Conservation (phyloP, 2,113 vertebrate genomes). For the Caranx melampygus region DNA sequence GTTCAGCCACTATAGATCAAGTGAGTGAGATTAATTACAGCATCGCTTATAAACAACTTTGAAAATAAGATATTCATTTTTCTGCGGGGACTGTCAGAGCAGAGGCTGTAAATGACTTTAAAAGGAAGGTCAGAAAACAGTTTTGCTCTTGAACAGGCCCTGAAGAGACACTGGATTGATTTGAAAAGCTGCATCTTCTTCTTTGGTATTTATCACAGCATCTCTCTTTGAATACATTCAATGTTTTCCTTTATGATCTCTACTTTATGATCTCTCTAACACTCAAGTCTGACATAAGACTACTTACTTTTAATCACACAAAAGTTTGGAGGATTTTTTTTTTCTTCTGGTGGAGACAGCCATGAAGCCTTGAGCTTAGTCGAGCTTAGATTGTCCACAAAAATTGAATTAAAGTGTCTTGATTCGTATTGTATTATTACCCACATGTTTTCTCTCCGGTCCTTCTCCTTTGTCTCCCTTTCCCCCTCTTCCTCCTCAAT, state of each 20-base stretch:
- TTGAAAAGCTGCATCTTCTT: background rate
- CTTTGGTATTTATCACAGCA: background rate
- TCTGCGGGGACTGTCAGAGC: background rate
- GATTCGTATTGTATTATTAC: slow-evolving; percentile 3
- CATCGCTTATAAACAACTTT: background rate
- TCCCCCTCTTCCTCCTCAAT: background rate
- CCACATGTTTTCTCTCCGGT: background rate
- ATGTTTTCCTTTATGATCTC: background rate
- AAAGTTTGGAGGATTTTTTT: background rate
- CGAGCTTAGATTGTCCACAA: background rate
- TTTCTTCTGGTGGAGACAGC: background rate
- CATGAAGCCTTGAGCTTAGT: background rate
- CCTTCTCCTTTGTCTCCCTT: background rate
- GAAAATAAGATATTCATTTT: background rate
- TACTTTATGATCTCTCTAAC: background rate
- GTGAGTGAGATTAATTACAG: slow-evolving; percentile 11
- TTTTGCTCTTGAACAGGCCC: background rate
- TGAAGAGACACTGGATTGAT: background rate
- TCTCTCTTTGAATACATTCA: background rate
- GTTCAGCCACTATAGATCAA: slow-evolving; percentile 25
- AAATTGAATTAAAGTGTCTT: background rate
- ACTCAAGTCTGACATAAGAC: background rate
- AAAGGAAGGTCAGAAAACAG: background rate
- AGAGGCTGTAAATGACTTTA: background rate
- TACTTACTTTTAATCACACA: background rate